phyloP scores from a whole-genome alignment of 92 coral and sea anemone genomes.

The Epizoanthus ramosus region DNA sequence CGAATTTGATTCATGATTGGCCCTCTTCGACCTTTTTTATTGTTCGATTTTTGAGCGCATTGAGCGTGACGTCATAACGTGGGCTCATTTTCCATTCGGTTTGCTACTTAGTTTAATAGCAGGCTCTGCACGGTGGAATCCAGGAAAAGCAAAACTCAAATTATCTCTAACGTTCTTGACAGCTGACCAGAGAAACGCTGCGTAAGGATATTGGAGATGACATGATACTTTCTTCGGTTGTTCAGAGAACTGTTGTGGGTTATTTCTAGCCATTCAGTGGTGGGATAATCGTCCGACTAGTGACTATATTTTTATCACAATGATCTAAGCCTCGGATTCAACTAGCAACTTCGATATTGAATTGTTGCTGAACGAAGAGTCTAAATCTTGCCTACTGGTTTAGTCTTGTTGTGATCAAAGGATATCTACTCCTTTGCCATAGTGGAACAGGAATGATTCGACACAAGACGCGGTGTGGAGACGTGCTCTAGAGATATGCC shows the following conservation, averaged over 20 bases:
- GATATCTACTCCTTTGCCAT: conserved; percentile 5
- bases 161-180: not conserved
- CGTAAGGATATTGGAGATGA: not conserved
- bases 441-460: conserved; percentile 23
- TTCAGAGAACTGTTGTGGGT: not conserved
- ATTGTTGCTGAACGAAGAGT: conserved; percentile 10
- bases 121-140: conserved; percentile 31
- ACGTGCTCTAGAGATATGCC: conserved; percentile 32
- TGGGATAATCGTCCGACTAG: conserved; percentile 6
- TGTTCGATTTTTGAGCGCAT: conserved; percentile 10
- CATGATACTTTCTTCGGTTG: not conserved
- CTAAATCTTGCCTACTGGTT: not conserved
- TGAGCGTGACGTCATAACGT: conserved; percentile 29
- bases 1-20: conserved; percentile 27
- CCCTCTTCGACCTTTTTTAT: not conserved
- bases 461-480: conserved; percentile 6
- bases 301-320: not conserved
- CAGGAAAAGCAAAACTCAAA: not conserved
- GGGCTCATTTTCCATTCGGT: not conserved
- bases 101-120: not conserved
- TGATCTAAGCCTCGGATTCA: conserved; percentile 9
- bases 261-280: not conserved
- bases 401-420: not conserved
- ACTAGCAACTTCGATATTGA: conserved; percentile 17
- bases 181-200: not conserved